phyloP scores from a whole-genome alignment of 2,113 vertebrate species.

The Bujurquina vittata region DNA sequence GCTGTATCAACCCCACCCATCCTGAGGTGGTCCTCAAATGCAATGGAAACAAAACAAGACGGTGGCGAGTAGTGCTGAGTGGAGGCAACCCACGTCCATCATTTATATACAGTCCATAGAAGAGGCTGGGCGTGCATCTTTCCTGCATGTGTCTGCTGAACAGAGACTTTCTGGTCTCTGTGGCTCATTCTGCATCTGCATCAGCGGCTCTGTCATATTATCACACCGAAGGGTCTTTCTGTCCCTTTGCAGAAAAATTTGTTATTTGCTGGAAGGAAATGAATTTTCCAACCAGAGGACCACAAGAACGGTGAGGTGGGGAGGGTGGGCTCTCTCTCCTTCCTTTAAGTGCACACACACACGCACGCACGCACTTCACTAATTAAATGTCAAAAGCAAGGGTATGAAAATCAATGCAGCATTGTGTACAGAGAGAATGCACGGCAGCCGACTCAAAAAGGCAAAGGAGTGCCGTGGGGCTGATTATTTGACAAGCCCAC shows the following conservation, averaged over 20 bases:
- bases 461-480: conserved; percentile 36
- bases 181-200: background rate
- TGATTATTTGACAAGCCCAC: conserved; percentile 63
- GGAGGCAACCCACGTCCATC: background rate
- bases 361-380: conserved; percentile 28
- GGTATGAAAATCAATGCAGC: conserved; percentile 68
- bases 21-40: no score
- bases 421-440: conserved; percentile 43
- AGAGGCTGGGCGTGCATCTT: background rate
- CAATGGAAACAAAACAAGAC: no score
- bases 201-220: conserved; percentile 18
- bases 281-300: conserved; percentile 42
- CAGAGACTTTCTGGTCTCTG: background rate
- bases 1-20: no score
- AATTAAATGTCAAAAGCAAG: conserved; percentile 76
- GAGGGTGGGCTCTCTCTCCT: conserved; percentile 18
- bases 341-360: background rate
- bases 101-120: background rate
- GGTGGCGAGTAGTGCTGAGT: no score
- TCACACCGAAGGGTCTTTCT: conserved; percentile 38
- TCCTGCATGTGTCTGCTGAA: background rate
- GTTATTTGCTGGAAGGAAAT: conserved; percentile 67
- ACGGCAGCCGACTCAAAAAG: conserved; percentile 49
- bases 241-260: conserved; percentile 52
- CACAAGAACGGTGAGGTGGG: conserved; percentile 5